Conservation (phyloP, 1,140 invertebrate species). For the Diabrotica undecimpunctata region DNA sequence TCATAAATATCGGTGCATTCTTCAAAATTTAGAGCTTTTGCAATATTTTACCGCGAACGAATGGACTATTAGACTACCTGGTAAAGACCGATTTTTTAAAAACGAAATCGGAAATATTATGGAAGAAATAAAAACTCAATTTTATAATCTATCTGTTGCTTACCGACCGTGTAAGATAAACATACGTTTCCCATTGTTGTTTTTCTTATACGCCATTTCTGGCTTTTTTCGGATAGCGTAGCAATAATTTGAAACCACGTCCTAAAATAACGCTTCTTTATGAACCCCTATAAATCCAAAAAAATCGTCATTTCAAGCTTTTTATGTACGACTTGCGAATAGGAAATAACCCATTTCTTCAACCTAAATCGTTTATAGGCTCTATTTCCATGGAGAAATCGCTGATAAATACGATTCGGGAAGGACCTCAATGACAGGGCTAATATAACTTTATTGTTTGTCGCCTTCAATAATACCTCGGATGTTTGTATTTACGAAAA, state of each 20-base stretch:
- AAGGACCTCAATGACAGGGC: background rate
- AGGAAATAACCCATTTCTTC: background rate
- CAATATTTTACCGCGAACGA: too few relatives aligned
- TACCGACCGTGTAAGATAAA: background rate
- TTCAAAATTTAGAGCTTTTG: too few relatives aligned
- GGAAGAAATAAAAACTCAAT: too few relatives aligned
- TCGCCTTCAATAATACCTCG: background rate
- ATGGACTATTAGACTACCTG: too few relatives aligned
- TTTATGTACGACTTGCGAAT: slow-evolving; percentile 2
- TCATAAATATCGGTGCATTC: too few relatives aligned
- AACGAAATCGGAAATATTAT: too few relatives aligned
- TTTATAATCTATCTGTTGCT: background rate
- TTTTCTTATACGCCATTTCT: background rate
- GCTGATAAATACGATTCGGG: background rate
- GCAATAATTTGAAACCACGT: background rate
- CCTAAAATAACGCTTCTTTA: background rate
- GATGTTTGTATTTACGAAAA: background rate
- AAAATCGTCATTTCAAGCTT: background rate
- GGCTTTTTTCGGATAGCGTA: background rate
- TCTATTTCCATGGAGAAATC: background rate
- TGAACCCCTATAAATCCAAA: background rate
- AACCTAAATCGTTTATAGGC: background rate
- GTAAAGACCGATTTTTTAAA: too few relatives aligned
- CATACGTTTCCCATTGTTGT: background rate
- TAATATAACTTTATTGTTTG: slow-evolving; percentile 3